Base-by-base conservation (phyloP, 1,140 invertebrate genomes). In the Cydia fagiglandana region DNA sequence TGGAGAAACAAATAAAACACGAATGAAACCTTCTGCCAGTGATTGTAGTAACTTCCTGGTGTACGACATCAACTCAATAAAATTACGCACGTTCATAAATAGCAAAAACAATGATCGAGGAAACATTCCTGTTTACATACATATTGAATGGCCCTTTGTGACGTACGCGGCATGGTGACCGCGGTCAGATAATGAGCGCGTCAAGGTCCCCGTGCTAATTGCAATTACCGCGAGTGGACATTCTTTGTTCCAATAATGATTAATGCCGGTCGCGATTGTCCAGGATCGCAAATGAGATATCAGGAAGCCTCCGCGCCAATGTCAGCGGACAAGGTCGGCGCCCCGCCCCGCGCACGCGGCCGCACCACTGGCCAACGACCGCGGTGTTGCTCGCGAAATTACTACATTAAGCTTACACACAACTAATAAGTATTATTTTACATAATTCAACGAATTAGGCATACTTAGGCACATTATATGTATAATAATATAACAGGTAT, bases 161-260 rank as follows among this genome's bases (percentile, higher is more conserved):
- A 91, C 87, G 89, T 86, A 74, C 77, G 78, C 74, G 79, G 76
- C 83, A 86, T 90, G 86, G 87, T 87, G 86, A 86, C 86, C 88
- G 86, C 81, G 79, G 80, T 78, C 85, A 84, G 88, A 90, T 89
- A 90, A 90, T 88, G 84, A 86, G 80, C 79, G 76, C 81, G 78
- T 80, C 88, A 90, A 92, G 90, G 89, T 64, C 89, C 84, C 88
- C 88, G 90, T 88, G 88, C 85, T 92, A 91, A 92, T 91, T 92
- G 88, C 88, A 87, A 92, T 89, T 90, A 89, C 87, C 87, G 88
- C 88, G 90, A 90, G 89, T 91, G 91, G 91, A 91, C 88, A 91
- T 86, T 92, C 91, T 92, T 92, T 92, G 89, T 91, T 92, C 86
- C 88, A 89, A 88, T 89, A 90, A 85, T 89, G 90, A 91, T 90